phyloP scores from a whole-genome alignment of 2,797 vertebrate genomes.

The Phoebastria nigripes region DNA sequence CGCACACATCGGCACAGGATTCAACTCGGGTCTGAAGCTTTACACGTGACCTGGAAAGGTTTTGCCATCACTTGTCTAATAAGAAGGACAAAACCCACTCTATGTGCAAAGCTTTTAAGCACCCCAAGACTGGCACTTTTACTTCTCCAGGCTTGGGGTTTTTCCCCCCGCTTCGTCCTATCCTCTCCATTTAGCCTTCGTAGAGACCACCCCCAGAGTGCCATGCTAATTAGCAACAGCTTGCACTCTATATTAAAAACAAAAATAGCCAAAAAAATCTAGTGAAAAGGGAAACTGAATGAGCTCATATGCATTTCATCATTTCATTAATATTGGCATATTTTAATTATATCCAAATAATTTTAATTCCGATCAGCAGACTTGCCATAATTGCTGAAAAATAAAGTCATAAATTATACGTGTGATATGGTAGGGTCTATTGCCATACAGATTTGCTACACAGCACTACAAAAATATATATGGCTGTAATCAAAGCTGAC shows the following conservation, averaged over 20 bases:
- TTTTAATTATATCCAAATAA: not conserved
- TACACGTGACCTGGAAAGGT: not conserved
- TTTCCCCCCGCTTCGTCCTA: not conserved
- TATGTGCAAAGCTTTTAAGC: not conserved
- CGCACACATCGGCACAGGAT: accelerated
- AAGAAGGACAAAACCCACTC: not conserved
- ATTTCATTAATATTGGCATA: not conserved
- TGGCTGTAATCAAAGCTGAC: not conserved
- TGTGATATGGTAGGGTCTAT: not conserved
- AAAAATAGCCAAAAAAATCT: not conserved
- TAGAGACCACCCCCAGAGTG: not conserved
- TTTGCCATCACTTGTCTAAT: not conserved
- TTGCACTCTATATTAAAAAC: not conserved
- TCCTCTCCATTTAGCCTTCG: not conserved
- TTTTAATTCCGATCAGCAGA: not conserved
- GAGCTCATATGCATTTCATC: not conserved
- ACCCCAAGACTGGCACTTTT: not conserved
- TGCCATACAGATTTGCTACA: not conserved
- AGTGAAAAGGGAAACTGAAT: not conserved
- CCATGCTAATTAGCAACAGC: conserved; percentile 31
- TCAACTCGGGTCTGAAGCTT: not conserved
- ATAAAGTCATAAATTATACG: not conserved
- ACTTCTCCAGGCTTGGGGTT: not conserved
- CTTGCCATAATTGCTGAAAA: not conserved
- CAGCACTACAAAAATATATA: not conserved